These are phyloP conservation scores for Teleiodes luculella DNA, from an alignment of 2,888 invertebrate species.

Conservation along the genomic window DNA sequence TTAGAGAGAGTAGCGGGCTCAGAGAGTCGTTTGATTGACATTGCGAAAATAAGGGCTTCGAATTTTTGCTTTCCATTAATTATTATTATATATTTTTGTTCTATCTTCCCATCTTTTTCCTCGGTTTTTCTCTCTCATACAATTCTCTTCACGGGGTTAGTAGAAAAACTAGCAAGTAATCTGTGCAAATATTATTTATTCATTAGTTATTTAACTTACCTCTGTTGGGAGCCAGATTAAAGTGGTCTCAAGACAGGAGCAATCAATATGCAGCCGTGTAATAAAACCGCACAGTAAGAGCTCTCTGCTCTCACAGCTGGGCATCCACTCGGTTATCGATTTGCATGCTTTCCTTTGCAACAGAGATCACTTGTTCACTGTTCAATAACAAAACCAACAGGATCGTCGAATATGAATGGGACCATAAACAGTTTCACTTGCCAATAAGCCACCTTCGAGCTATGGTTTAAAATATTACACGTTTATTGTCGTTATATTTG, in stretches of 20 bases:
- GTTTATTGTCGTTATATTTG: constrained; percentile 44
- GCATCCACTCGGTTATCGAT: constrained; percentile 67
- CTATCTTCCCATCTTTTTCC: not conserved
- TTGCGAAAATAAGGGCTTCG: not conserved
- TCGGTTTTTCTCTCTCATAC: not conserved
- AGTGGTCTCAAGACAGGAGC: constrained; percentile 51
- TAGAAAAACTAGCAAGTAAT: not conserved
- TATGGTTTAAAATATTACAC: constrained; percentile 38
- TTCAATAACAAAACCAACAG: constrained; percentile 57
- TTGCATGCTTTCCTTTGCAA: constrained; percentile 61
- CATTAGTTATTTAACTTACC: constrained; percentile 43
- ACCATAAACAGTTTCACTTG: constrained; percentile 70
- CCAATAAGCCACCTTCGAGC: constrained; percentile 61
- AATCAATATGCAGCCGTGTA: constrained; percentile 72
- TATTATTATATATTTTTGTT: not conserved
- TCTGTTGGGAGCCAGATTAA: constrained; percentile 49
- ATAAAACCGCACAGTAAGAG: constrained; percentile 59
- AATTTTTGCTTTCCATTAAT: not conserved
- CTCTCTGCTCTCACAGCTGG: constrained; percentile 51
- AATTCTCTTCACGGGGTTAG: not conserved
- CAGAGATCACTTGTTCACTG: constrained; percentile 57
- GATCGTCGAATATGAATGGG: constrained; percentile 54
- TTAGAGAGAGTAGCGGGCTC: not conserved
- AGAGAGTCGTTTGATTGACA: not conserved
- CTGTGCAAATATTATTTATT: not conserved